Base-by-base conservation (phyloP, 1,140 invertebrate species). In the Hylaeus volcanicus region DNA sequence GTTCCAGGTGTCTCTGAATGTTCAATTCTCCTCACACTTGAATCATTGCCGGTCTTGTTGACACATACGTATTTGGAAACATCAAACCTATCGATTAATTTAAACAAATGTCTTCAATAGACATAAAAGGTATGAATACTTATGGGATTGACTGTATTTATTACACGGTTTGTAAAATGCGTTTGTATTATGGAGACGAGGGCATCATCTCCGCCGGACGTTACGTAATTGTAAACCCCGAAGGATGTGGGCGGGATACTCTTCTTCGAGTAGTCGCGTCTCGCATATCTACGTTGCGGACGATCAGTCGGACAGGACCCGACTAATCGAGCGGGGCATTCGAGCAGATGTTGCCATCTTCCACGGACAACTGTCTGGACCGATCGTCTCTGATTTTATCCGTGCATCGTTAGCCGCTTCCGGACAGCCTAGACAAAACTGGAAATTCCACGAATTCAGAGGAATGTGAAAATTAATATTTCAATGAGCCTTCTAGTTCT, bases 221-320 rank as follows among this genome's bases (percentile, higher is more conserved):
- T 92, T 89, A 76, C 83, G 89, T 89, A 91, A 91, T 88, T 72
- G 86, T 90, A 92, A 89, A 90, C 88, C 86, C 5, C 64, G 84
- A 82, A 88, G 89, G 89, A 91, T 90, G 89, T 90, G 84, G 91
- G 90, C 89, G 90, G 89, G 81, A 69, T 83, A 74, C 56, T 83
- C 81, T 72, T 68, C 68, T 69, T 74, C 83, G 74, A 78, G 69
- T 69, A 66, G 84, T 66, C 72, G 65, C 8, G 45, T 5, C 45
- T 6, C 45, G 45, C 26, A 26, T 45, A 6, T 45, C 3, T 45
- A 45, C 45, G 45, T 45, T 45, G 45, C 45, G 45, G 45, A 48
- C 8, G 45, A 48, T 48, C 8, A 8, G 45, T 48, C 8, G 51
- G 74, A 58, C 64, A 63, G 79, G 3, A 56, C 70, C 75, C 79